Percentiles rank a stretch among this genome's conserved stretches.
Conservation (phyloP, 2,888 invertebrate species). For the Drosophila gaucha region DNA sequence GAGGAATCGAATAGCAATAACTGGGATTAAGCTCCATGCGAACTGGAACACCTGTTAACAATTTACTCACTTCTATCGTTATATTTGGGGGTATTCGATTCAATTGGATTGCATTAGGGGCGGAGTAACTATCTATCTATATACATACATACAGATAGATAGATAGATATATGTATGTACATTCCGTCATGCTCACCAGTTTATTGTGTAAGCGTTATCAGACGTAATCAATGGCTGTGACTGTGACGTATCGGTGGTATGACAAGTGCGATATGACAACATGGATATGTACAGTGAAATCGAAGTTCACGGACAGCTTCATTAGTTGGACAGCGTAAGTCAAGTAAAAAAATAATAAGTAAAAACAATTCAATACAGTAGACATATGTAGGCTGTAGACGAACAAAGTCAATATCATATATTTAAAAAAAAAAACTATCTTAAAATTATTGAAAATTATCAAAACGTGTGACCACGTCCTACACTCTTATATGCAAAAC, state of each 20-base stretch:
- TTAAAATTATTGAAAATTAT: too few species aligned
- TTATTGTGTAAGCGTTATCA: constrained; percentile 19
- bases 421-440: too few species aligned
- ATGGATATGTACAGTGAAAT: neutral
- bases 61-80: constrained; percentile 13
- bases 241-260: constrained; percentile 46
- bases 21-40: constrained; percentile 30
- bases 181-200: neutral
- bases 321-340: too few species aligned
- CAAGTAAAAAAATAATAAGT: too few species aligned
- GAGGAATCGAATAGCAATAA: too few species aligned
- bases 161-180: neutral
- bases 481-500: too few species aligned
- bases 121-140: neutral
- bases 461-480: too few species aligned
- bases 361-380: too few species aligned
- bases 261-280: constrained; percentile 40
- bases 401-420: too few species aligned
- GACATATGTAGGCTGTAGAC: too few species aligned
- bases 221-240: constrained; percentile 14
- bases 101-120: neutral
- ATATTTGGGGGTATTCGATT: neutral
- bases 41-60: constrained; percentile 46
- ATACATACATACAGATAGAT: neutral
- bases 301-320: neutral